A percentile compares a stretch with the other conserved stretches of the same genome.
phyloP scores from a whole-genome alignment of 1,140 invertebrate species.

The Caenorhabditis latens region DNA sequence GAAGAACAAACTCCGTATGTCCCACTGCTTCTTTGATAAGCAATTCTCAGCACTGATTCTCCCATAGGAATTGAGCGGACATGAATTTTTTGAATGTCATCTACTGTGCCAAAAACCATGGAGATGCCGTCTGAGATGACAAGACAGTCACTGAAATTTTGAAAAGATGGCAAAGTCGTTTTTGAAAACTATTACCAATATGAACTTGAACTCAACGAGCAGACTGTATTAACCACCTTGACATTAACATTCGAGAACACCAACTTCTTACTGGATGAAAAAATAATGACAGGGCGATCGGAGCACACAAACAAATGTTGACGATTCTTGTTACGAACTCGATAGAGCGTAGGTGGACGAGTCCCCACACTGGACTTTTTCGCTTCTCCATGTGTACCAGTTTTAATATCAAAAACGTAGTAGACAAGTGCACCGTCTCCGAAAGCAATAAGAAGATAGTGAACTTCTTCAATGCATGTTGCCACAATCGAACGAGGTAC shows the following conservation, averaged over 20 bases:
- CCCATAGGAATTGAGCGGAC: constrained; percentile 87
- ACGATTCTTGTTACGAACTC: constrained; percentile 86
- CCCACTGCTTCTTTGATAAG: constrained; percentile 87
- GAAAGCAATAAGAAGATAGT: constrained; percentile 82
- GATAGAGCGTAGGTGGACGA: constrained; percentile 92
- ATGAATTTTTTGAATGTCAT: constrained; percentile 76
- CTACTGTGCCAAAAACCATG: constrained; percentile 94
- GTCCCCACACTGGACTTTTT: constrained; percentile 89
- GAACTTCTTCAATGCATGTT: constrained; percentile 89
- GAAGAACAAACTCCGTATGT: constrained; percentile 87
- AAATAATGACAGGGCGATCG: constrained; percentile 97
- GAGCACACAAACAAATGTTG: constrained; percentile 99
- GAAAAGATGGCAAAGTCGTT: constrained; percentile 70
- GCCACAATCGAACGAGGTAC: constrained; percentile 94
- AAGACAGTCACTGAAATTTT: constrained; percentile 81
- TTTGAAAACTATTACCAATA: constrained; percentile 87
- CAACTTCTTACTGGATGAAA: constrained; percentile 97
- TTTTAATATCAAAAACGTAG: constrained; percentile 81
- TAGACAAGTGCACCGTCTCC: constrained; percentile 98
- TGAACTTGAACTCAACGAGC: constrained; percentile 91
- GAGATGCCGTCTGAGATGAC: constrained; percentile 92
- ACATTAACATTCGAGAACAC: constrained; percentile 99
- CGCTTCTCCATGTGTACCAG: constrained; percentile 77
- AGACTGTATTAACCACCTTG: constrained; percentile 98
- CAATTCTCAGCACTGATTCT: constrained; percentile 86